phyloP scores from a whole-genome alignment of 2,797 vertebrate species.

The Mormyrops boulengeri region DNA sequence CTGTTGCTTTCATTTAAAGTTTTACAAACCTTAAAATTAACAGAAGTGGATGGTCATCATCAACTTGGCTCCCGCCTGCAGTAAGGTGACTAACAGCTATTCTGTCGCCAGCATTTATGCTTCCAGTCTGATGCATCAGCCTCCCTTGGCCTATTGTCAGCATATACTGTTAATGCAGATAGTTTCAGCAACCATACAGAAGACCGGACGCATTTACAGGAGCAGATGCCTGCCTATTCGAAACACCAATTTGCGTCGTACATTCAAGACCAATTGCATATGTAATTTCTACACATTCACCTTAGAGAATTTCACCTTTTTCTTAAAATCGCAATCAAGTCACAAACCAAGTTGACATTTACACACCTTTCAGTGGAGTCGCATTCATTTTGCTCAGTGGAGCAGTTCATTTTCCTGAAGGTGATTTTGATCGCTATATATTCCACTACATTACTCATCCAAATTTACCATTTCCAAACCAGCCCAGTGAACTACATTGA shows the following conservation, averaged over 20 bases:
- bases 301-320: neutral
- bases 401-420: neutral
- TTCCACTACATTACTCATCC: neutral
- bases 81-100: neutral
- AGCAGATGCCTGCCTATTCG: neutral
- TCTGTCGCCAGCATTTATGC: neutral
- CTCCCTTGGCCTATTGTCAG: neutral
- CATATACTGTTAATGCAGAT: neutral
- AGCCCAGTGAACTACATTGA: neutral
- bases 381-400: neutral
- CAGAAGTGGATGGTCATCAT: neutral
- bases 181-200: neutral
- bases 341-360: neutral
- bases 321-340: neutral
- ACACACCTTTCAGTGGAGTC: neutral
- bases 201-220: neutral
- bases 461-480: neutral
- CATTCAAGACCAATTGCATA: slow-evolving; percentile 25
- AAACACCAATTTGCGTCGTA: neutral
- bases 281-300: neutral
- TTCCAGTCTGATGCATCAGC: neutral
- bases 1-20: neutral
- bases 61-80: neutral
- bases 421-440: neutral
- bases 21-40: slow-evolving; percentile 1